A percentile compares a stretch with the other conserved stretches of the same genome.
Evolutionary conservation across 1,140 invertebrate genomes (phyloP).

Genomic region (Eriocheir sinensis): DNA sequence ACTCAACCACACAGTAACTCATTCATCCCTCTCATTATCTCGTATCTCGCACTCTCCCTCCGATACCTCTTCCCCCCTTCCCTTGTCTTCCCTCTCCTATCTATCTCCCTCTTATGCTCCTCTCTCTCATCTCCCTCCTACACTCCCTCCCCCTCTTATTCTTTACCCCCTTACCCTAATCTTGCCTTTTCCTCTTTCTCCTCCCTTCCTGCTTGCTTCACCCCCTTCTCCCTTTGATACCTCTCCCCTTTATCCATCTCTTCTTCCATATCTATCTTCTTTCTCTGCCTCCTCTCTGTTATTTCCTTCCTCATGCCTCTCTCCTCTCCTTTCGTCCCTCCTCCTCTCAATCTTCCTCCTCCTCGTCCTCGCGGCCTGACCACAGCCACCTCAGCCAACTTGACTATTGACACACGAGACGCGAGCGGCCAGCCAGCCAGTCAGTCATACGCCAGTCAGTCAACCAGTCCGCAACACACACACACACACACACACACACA

Average conservation of each 20-base stretch:
- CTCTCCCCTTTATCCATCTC: too few species aligned
- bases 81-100: not conserved
- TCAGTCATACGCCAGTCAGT: too few species aligned
- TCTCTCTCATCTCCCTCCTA: not conserved
- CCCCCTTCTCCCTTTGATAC: too few species aligned
- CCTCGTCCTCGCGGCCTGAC: not conserved
- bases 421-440: not conserved
- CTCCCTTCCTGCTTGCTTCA: not conserved
- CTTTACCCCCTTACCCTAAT: too few species aligned
- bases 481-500: too few species aligned
- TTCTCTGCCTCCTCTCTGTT: too few species aligned
- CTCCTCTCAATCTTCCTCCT: not conserved
- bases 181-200: too few species aligned
- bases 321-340: too few species aligned
- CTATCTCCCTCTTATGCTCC: not conserved
- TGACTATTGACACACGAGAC: conserved; percentile 5
- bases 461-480: too few species aligned
- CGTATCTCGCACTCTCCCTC: not conserved
- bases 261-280: too few species aligned
- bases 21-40: conserved; percentile 14
- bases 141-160: not conserved
- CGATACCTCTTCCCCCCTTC: too few species aligned
- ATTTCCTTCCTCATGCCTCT: too few species aligned
- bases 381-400: conserved; percentile 9
- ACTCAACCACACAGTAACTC: not conserved